Percentiles rank a stretch among this genome's conserved stretches.
These are phyloP conservation scores for Onychorhynchus coronatus DNA, from an alignment of 2,113 vertebrate species.

Conservation along the genomic window DNA sequence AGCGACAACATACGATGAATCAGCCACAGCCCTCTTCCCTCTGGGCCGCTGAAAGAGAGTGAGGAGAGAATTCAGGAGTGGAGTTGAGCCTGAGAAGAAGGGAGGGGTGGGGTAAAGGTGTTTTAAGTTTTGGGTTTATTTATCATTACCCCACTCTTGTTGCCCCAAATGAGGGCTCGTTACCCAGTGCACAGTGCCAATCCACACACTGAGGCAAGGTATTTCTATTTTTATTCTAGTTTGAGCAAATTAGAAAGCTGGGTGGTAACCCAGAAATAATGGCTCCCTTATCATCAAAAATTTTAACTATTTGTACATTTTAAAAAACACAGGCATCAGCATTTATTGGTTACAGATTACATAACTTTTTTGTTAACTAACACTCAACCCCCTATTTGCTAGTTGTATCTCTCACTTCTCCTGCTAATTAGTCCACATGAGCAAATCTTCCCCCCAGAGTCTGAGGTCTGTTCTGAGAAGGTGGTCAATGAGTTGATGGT, in stretches of 20 bases:
- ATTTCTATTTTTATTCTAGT: neutral
- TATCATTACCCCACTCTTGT: neutral
- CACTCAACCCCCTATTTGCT: neutral
- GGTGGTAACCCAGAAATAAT: neutral
- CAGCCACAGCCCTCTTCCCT: too few relatives aligned
- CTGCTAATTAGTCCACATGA: neutral
- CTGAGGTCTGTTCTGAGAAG: neutral
- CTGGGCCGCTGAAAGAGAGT: fast-evolving
- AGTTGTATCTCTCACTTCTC: neutral
- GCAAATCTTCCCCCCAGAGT: neutral
- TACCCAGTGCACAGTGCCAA: neutral
- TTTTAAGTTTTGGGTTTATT: neutral
- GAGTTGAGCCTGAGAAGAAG: neutral
- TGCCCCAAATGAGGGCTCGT: neutral
- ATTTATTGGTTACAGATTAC: neutral
- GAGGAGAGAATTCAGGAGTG: neutral
- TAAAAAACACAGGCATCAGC: fast-evolving
- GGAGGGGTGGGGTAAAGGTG: neutral
- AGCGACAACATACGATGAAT: neutral
- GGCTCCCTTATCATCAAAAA: neutral
- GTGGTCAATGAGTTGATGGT: neutral
- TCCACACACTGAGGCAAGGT: neutral
- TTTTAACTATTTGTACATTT: neutral
- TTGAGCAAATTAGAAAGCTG: neutral
- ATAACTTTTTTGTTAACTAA: neutral